Base-by-base conservation (phyloP, 2,888 invertebrate species). In the Lordiphosa andalusiaca region DNA sequence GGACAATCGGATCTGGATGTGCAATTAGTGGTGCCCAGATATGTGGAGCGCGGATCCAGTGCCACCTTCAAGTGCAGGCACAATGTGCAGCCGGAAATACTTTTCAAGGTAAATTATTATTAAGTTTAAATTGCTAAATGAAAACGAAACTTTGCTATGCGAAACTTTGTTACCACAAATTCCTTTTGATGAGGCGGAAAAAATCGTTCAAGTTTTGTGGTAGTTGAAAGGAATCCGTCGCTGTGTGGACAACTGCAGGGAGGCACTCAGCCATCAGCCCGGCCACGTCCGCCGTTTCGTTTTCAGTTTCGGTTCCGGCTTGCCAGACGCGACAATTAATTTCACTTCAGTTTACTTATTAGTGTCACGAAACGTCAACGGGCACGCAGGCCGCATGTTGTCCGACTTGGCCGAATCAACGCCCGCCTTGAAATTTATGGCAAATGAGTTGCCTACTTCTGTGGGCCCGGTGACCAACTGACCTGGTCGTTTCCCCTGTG, bases 11-110 rank as follows among this genome's bases (percentile, higher is more conserved):
- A 92, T 69, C 91, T 93, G 69, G 91, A 92, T 59, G 93, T 94
- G 78, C 92, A 93, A 85, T 90, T 94, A 80, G 91, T 92, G 82
- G 92, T 93, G 89, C 93, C 93, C 73, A 91, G 93, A 75, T 95
- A 94, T 91, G 94, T 94, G 69, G 92, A 93, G 63, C 91, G 92
- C 74, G 94, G 94, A 53, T 92, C 93, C 57, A 92, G 93, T 68
- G 95, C 93, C 70, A 91, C 92, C 46, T 90, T 95, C 67, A 92
- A 92, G 85, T 95, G 95, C 91, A 92, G 93, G 67, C 95, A 95
- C 91, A 94, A 93, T 89, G 94, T 95, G 59, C 91, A 92, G 46
- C 92, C 92, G 41, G 93, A 93, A 84, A 92, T 94, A 75, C 91
- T 95, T 54, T 94, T 95, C 91, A 95, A 95, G 90, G 94, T 95